Conservation (phyloP, 2,888 invertebrate genomes). For the Ptilodon capucinus region DNA sequence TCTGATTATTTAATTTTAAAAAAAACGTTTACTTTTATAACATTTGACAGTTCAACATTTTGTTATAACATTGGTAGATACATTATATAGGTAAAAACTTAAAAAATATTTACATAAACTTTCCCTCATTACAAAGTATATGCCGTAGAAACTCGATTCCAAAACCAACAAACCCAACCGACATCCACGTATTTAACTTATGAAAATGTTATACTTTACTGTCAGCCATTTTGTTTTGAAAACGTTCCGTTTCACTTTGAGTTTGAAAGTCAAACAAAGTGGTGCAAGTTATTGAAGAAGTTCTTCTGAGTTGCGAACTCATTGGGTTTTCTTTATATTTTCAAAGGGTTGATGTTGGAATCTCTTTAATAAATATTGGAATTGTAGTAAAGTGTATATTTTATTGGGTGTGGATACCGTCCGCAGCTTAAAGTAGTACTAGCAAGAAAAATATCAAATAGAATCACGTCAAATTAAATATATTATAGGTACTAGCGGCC, state of each 20-base stretch:
- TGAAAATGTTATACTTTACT: conserved; percentile 34
- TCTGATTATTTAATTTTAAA: too few relatives aligned
- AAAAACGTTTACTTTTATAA: too few relatives aligned
- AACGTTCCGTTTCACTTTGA: conserved; percentile 36
- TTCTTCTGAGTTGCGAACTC: conserved; percentile 4
- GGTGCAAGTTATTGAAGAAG: conserved; percentile 38
- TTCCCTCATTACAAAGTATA: background rate
- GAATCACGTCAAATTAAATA: too few relatives aligned
- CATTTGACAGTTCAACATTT: too few relatives aligned
- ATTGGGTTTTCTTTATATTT: conserved; percentile 37
- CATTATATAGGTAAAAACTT: too few relatives aligned
- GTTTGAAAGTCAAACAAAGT: conserved; percentile 43
- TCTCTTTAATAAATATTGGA: conserved; percentile 37
- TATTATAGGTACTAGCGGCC: too few relatives aligned
- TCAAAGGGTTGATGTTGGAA: conserved; percentile 36
- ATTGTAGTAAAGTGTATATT: conserved; percentile 16
- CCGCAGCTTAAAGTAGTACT: background rate
- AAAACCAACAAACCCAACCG: conserved; percentile 3
- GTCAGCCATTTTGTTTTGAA: conserved; percentile 38
- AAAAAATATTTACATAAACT: background rate
- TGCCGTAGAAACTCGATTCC: background rate
- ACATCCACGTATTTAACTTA: conserved; percentile 26
- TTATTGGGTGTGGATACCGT: background rate
- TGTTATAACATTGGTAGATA: too few relatives aligned
- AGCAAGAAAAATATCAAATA: background rate